Evolutionary conservation across 2,888 invertebrate species (phyloP), one percentile per base, ranked within the genome.

Genomic region (Cataglyphis altisquamis): DNA sequence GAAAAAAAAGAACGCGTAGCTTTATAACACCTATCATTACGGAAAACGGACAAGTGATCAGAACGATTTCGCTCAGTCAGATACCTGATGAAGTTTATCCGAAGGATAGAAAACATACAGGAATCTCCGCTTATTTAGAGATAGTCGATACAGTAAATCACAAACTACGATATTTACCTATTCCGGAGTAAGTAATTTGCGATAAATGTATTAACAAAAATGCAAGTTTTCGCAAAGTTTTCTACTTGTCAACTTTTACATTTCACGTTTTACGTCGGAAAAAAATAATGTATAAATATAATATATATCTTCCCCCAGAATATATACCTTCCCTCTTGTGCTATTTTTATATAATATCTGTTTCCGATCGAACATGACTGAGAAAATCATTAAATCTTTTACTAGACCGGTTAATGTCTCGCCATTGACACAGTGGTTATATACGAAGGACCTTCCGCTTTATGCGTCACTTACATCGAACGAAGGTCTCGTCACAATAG

Each of bases 401-500:
- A 36, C 8, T 39, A 95, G 94, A 72, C 93, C 94, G 32, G 80
- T 87, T 5, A 91, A 91, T 21, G 88, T 92, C n/a, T 94, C 95
- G 1, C 94, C 95, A 1, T 94, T 95, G 75, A 93, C 94, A 21
- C 93, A 95, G 32, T 96, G 96, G 96, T 86, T 96, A 78, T 95
- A 95, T 73, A 90, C 94, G 60, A 92, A 95, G 41, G 95, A 95
- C 55, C 91, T 95, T 41, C 95, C 95, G 62, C 88, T 96, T 39
- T 93, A 95, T 45, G 90, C 95, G 60, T 94, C 95, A 1, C 87
- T 93, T 9, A 95, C 94, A 68, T 92, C 93, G 25, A 95, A 95
- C 78, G 95, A 96, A 84, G 95, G 95, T 39, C 91, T 96, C 36
- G 95, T 96, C 10, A 96, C 96, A 0, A 95, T 96, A n/a, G 96